Evolutionary conservation across 2,888 invertebrate species (phyloP).

Genomic region (Pasiphila rectangulata): DNA sequence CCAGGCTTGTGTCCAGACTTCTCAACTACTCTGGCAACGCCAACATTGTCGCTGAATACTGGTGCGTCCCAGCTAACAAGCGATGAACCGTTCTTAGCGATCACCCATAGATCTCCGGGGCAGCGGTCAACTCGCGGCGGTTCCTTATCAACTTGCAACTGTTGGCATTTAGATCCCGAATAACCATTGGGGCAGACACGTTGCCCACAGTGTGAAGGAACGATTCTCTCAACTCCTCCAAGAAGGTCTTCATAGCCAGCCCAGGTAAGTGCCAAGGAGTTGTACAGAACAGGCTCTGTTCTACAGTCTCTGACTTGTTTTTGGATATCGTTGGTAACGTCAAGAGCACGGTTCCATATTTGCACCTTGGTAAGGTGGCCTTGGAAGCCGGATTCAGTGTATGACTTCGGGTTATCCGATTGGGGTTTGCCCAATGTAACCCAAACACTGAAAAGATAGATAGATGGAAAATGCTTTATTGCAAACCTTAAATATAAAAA

Average conservation of each 20-base stretch:
- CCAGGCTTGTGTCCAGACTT: constrained; percentile 93
- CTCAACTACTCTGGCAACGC: constrained; percentile 88
- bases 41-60: constrained; percentile 93
- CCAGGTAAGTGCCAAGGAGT: constrained; percentile 93
- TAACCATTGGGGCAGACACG: constrained; percentile 93
- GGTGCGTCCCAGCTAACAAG: constrained; percentile 96
- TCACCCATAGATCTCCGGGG: constrained; percentile 96
- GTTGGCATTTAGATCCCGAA: constrained; percentile 91
- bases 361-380: constrained; percentile 96
- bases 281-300: constrained; percentile 94
- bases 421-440: constrained; percentile 94
- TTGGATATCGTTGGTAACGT: constrained; percentile 95
- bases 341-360: constrained; percentile 95
- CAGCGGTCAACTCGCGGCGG: constrained; percentile 94
- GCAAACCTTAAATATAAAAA: too few species aligned
- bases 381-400: constrained; percentile 95
- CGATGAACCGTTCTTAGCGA: constrained; percentile 94
- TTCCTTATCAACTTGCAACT: constrained; percentile 90
- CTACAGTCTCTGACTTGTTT: constrained; percentile 96
- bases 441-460: constrained; percentile 86
- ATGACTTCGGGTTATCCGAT: constrained; percentile 88
- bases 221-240: constrained; percentile 94
- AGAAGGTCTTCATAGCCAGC: constrained; percentile 94
- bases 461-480: background rate
- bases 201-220: constrained; percentile 95